Base-by-base conservation (phyloP, 1,140 invertebrate species). In the Ceratoteleas bidentatus region DNA sequence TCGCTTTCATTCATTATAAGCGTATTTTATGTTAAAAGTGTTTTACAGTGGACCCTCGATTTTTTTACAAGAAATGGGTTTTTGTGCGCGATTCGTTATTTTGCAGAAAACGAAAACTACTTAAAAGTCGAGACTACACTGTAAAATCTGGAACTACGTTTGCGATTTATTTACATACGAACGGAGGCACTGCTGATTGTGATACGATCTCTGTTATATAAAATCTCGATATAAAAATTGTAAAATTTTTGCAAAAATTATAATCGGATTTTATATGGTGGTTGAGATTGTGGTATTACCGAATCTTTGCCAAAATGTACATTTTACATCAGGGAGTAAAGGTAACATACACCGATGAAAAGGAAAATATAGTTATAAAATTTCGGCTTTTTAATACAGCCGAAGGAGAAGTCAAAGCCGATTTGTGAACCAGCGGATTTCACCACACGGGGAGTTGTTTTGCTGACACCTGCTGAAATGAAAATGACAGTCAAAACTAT, bases 11-110 rank as follows among this genome's bases (percentile, higher is more conserved):
- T 34, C 34, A 11, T 72, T 24, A 24, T 24, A 72, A 72, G 69
- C 58, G 69, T 72, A 72, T 57, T 36, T 33, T 45, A 38, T 58
- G 40, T 58, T 58, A 53, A n/a, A n/a, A n/a, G n/a, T 10, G 9
- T n/a, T 66, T 66, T 68, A 57, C 54, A 68, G 65, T 38, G 11
- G 32, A 68, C 36, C 8, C 54, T 57, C 54, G 52, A 56, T 43
- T 14, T 47, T 10, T 68, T 36, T 40, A 52, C 4, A 43, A 43
- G 40, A 40, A 49, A 4, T 4, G 14, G 6, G 3, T 49, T 49
- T 6, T 49, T n/a, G n/a, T 6, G 13, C 10, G 24, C 24, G 24
- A 24, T 24, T 24, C 24, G 24, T 2, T 24, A 49, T 6, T 49
- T 49, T 14, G 13, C n/a, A 49, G n/a, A 11, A 43, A 43, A 13